Evolutionary conservation across 2,797 vertebrate species (phyloP), one percentile per base, ranked within the genome.

Genomic region (Dipus sagitta): DNA sequence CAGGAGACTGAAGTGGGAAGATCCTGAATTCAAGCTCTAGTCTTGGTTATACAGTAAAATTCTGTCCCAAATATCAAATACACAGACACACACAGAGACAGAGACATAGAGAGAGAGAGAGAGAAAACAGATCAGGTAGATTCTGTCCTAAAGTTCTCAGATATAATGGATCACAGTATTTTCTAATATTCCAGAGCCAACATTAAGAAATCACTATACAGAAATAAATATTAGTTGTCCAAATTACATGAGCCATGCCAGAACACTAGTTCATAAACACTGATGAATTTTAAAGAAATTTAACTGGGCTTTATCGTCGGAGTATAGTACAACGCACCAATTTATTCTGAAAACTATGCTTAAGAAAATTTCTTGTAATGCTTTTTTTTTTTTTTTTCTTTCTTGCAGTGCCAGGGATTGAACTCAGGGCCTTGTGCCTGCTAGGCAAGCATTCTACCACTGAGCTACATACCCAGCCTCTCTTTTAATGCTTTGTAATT

Each of bases 401-500:
- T 38, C 38, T 38, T 38, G 38, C 38, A 38, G 6, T 38, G 38
- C 38, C 38, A 38, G 38, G 38, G 38, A 38, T 38, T 38, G 38
- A 3, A 6, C 38, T 38, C 38, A 38, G 38, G 38, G 38, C 38
- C 38, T 38, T 38, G 38, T 38, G 38, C 38, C 6, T 38, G 3
- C 38, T 38, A 38, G 38, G 38, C 38, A 38, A 38, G 38, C 38
- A 38, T 6, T 38, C 38, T 38, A 38, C 38, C 38, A 38, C 38
- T 38, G 38, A 38, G 38, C 38, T 38, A 38, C 38, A 38, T 38
- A 38, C 38, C 6, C 38, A 38, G 38, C 38, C 38, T 38, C 38
- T 92, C 75, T 70, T 93, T 96, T 95, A 47, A 89, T 1, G 34
- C 75, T 74, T 95, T 88, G 70, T 75, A 88, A 38, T 89, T 95